These are phyloP conservation scores for Parasteatoda tepidariorum DNA, from an alignment of 1,140 invertebrate genomes.

Conservation along the genomic window DNA sequence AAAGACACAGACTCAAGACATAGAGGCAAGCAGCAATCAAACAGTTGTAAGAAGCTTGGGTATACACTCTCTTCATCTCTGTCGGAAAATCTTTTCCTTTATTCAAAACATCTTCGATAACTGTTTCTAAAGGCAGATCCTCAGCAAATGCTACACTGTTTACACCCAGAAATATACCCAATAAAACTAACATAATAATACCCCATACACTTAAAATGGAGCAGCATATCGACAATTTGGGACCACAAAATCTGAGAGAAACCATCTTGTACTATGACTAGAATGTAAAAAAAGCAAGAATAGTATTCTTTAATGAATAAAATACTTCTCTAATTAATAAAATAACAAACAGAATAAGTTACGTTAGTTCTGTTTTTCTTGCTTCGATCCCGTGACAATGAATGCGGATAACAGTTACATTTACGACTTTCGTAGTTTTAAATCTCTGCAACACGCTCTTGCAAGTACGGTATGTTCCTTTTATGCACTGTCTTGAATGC, in stretches of 20 bases:
- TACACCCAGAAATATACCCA: slow-evolving; percentile 51
- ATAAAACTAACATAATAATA: slow-evolving; percentile 36
- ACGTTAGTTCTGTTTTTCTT: no score
- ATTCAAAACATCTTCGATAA: background rate
- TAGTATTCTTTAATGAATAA: no score
- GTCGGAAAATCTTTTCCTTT: background rate
- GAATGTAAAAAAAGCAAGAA: no score
- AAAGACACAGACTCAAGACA: slow-evolving; percentile 16
- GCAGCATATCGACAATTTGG: slow-evolving; percentile 44
- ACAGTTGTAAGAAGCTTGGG: slow-evolving; percentile 55
- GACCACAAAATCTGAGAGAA: slow-evolving; percentile 38
- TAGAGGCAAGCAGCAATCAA: slow-evolving; percentile 58
- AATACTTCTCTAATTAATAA: no score
- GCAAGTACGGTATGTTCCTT: no score
- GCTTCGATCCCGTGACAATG: no score
- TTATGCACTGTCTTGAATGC: no score
- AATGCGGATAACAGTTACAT: no score
- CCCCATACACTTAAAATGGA: slow-evolving; percentile 51
- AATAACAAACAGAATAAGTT: no score
- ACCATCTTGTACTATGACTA: no score
- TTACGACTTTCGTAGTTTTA: no score
- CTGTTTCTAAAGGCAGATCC: slow-evolving; percentile 52
- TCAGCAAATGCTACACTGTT: slow-evolving; percentile 60
- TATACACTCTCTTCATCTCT: slow-evolving; percentile 23
- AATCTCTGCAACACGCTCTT: no score